A percentile compares a stretch with the other conserved stretches of the same genome.
phyloP scores from a whole-genome alignment of 2,797 vertebrate genomes.

The Hippocampus kuda region DNA sequence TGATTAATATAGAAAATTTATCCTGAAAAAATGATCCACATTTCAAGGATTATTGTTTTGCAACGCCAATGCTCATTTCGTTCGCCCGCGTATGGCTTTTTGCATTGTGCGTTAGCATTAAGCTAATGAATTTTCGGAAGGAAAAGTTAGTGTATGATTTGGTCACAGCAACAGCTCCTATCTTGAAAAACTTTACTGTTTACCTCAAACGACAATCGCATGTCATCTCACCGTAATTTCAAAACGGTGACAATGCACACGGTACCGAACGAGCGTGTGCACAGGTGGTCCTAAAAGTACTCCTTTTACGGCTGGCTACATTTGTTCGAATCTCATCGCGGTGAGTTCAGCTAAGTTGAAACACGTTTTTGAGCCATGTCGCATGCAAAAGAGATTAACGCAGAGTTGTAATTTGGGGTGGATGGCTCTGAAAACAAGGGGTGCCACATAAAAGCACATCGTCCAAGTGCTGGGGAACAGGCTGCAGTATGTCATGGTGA shows the following conservation, averaged over 20 bases:
- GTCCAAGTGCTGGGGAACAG: slow-evolving; percentile 41
- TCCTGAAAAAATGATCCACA: too few relatives aligned
- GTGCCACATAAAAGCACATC: slow-evolving; percentile 61
- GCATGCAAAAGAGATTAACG: slow-evolving; percentile 57
- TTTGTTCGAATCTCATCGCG: slow-evolving; percentile 11
- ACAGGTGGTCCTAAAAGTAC: not conserved
- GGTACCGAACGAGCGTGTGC: not conserved
- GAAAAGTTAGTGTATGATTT: too few relatives aligned
- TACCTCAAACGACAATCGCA: not conserved
- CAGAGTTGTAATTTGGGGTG: slow-evolving; percentile 59
- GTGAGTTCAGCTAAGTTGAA: slow-evolving; percentile 27
- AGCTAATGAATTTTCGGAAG: not conserved
- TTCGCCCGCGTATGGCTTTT: not conserved
- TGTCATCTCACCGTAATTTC: not conserved
- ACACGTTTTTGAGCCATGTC: slow-evolving; percentile 36
- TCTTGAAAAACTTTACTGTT: not conserved
- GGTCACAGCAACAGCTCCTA: too few relatives aligned
- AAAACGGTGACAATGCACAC: not conserved
- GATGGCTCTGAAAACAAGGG: slow-evolving; percentile 55
- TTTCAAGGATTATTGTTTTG: not conserved
- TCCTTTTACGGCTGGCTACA: slow-evolving; percentile 9
- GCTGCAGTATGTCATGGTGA: slow-evolving; percentile 46
- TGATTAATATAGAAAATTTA: too few relatives aligned
- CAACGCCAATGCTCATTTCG: not conserved
- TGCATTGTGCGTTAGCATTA: not conserved